phyloP scores from a whole-genome alignment of 2,888 invertebrate genomes.

The Hydrotaea cyrtoneurina region DNA sequence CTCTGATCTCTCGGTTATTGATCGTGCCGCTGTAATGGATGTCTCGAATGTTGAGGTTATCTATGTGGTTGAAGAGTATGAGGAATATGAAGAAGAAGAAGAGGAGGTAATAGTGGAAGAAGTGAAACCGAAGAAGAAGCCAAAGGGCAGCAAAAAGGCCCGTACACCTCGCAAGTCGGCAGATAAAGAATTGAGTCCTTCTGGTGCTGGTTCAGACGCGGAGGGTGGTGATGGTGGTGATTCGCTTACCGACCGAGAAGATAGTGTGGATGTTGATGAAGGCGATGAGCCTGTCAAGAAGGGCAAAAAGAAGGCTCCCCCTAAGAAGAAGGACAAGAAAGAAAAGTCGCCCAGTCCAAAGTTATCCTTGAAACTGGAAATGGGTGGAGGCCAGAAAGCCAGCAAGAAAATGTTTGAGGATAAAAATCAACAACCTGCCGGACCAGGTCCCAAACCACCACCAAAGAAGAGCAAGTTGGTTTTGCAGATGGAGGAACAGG shows the following conservation, averaged over 20 bases:
- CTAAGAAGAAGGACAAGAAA: conserved; percentile 78
- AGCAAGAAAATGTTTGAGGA: conserved; percentile 79
- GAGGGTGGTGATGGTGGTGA: conserved; percentile 70
- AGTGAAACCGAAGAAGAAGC: conserved; percentile 77
- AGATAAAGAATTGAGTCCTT: conserved; percentile 73
- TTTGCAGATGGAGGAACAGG: conserved; percentile 79
- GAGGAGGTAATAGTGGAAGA: conserved; percentile 74
- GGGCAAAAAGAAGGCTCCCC: conserved; percentile 77
- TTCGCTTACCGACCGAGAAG: conserved; percentile 74
- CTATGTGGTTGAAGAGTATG: conserved; percentile 80
- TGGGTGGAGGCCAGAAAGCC: conserved; percentile 78
- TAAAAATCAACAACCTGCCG: conserved; percentile 73
- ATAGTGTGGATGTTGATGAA: conserved; percentile 75
- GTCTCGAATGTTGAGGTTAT: conserved; percentile 81
- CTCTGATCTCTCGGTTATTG: conserved; percentile 80
- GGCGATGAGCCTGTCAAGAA: conserved; percentile 73
- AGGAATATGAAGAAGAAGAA: conserved; percentile 77
- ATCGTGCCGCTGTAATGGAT: conserved; percentile 81
- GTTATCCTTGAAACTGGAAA: conserved; percentile 78
- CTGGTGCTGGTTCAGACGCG: conserved; percentile 45
- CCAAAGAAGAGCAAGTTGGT: conserved; percentile 79
- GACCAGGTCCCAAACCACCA: conserved; percentile 76
- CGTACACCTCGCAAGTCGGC: conserved; percentile 73
- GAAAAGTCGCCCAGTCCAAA: conserved; percentile 79
- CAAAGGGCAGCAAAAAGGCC: conserved; percentile 71